Evolutionary conservation across 2,888 invertebrate genomes (phyloP), one percentile per base, ranked within the genome.

Genomic region (Caradrina clavipalpis): DNA sequence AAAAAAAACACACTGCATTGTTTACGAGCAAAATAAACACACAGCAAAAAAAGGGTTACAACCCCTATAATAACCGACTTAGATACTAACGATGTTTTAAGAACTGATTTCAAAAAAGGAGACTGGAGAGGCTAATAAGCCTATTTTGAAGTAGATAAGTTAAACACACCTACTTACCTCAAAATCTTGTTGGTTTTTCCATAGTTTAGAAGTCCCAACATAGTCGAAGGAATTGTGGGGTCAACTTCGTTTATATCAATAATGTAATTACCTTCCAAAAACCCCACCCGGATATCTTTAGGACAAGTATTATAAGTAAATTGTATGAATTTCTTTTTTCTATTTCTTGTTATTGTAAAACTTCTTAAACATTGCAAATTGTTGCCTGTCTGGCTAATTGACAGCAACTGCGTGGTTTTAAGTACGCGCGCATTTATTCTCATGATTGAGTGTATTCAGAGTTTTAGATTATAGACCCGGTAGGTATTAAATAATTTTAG

Each of bases 271-370:
- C 96, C 96, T 1, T 97, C 95, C 39, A 97, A 94, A 78, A 97
- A 97, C 2, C 98, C 98, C n/a, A 97, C 94, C n/a, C 97, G 96
- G 64, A 97, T 95, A 1, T 96, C 96, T 0, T 95, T 95, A 0
- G 97, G 97, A 54, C 96, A 95, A 80, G 96, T 76, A n/a, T 86
- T 86, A 45, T 91, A 94, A 57, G 94, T 92, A 89, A 97, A 98
- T 87, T 98, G 98, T 56, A 98, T 97, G 82, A 97, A 97, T 86
- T 98, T 97, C 97, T 97, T 97, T 45, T 95, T 96, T 86, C 64
- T 89, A 82, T 60, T 82, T 26, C 77, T 81, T 69, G 89, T 86
- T 68, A 89, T 73, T 39, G 94, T 91, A 79, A 94, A 92, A 71
- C 65, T 78, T 79, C 88, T 86, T 6, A 68, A 67, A 67, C 63